Evolutionary conservation across 2,888 invertebrate species (phyloP).

Genomic region (Megastigmus dorsalis): DNA sequence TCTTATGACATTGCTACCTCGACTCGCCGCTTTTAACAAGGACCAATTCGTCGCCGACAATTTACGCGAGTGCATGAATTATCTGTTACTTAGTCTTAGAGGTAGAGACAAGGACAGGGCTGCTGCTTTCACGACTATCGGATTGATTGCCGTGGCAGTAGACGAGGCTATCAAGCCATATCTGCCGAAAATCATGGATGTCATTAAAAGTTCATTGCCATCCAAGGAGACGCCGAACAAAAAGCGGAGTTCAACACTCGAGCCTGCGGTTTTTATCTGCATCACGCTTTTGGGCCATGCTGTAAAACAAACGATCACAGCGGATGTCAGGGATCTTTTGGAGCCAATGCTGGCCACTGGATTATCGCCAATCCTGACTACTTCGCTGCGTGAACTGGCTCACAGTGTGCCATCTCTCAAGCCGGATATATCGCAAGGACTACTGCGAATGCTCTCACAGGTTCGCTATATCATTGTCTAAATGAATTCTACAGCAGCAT

Average conservation of each 20-base stretch:
- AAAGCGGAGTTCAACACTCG: conserved; percentile 81
- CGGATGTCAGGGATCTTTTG: conserved; percentile 88
- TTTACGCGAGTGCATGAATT: conserved; percentile 84
- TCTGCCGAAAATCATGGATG: conserved; percentile 90
- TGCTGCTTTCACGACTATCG: conserved; percentile 92
- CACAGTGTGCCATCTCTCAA: conserved; percentile 90
- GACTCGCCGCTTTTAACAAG: conserved; percentile 94
- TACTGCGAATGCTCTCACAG: conserved; percentile 92
- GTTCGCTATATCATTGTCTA: conserved; percentile 66
- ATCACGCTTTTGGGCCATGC: conserved; percentile 93
- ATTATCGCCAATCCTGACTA: conserved; percentile 91
- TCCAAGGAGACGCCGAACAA: conserved; percentile 86
- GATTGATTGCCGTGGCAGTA: conserved; percentile 92
- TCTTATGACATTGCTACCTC: conserved; percentile 89
- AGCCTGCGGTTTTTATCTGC: conserved; percentile 94
- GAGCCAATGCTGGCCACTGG: conserved; percentile 96
- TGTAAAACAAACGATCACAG: conserved; percentile 84
- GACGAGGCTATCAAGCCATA: conserved; percentile 86
- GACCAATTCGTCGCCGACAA: conserved; percentile 86
- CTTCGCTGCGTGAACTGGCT: conserved; percentile 92
- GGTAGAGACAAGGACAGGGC: conserved; percentile 90
- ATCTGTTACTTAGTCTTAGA: conserved; percentile 85
- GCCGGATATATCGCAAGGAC: conserved; percentile 92
- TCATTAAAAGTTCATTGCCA: conserved; percentile 85
- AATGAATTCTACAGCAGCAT: not conserved